These are phyloP conservation scores for Atrina japonica DNA, from an alignment of 2,888 invertebrate genomes.

Conservation along the genomic window DNA sequence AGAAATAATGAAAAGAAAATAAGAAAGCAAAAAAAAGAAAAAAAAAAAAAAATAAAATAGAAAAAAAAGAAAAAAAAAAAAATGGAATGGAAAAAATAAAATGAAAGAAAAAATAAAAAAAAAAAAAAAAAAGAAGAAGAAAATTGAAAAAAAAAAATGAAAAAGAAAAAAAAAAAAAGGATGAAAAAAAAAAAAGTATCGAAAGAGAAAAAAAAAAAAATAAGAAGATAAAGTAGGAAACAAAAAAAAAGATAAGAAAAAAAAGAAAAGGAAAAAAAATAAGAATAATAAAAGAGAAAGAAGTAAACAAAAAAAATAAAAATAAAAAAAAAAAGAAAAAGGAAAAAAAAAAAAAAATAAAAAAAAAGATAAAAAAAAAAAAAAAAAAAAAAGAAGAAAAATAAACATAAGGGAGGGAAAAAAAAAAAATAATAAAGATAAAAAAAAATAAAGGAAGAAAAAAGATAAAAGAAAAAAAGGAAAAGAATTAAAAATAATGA, in stretches of 20 bases:
- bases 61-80: too few relatives aligned
- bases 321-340: neutral
- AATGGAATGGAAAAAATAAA: neutral
- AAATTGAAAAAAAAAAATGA: neutral
- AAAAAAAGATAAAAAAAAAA: too few relatives aligned
- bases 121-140: neutral
- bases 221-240: too few relatives aligned
- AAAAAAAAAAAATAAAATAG: neutral
- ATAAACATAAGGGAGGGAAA: too few relatives aligned
- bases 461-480: neutral
- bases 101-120: neutral
- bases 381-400: conserved; percentile 1
- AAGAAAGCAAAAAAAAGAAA: too few relatives aligned
- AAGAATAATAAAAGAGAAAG: too few relatives aligned
- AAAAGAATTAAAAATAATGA: too few relatives aligned
- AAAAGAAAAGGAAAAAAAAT: neutral
- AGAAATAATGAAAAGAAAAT: too few relatives aligned
- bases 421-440: neutral
- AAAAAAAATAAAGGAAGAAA: neutral
- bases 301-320: too few relatives aligned
- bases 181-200: neutral
- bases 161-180: neutral
- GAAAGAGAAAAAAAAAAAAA: too few relatives aligned
- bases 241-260: too few relatives aligned
- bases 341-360: neutral